Conservation (phyloP, 2,113 vertebrate species). For the Perccottus glenii region DNA sequence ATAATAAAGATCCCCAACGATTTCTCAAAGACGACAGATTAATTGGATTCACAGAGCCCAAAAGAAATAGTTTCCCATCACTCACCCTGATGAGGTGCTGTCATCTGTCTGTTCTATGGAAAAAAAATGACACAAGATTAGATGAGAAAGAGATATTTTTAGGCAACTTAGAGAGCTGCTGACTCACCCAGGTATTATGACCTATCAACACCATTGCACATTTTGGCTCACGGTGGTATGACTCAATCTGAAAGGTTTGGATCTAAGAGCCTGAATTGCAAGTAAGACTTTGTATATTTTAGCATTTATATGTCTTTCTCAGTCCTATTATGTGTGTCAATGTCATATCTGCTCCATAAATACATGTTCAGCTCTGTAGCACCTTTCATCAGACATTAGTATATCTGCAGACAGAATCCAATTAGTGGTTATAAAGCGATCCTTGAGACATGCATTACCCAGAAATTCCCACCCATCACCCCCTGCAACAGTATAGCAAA, state of each 20-base stretch:
- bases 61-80: slow-evolving; percentile 43
- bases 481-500: too few species aligned
- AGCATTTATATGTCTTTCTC: too few species aligned
- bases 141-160: slow-evolving; percentile 24
- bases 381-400: too few species aligned
- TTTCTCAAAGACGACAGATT: slow-evolving; percentile 55
- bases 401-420: too few species aligned
- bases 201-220: neutral
- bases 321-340: too few species aligned
- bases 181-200: slow-evolving; percentile 17
- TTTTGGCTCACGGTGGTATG: neutral
- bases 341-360: too few species aligned
- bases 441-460: too few species aligned
- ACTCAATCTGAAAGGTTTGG: slow-evolving; percentile 4
- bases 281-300: too few species aligned
- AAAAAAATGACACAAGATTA: slow-evolving; percentile 37
- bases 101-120: slow-evolving; percentile 51
- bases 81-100: slow-evolving; percentile 47
- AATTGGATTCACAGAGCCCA: slow-evolving; percentile 61
- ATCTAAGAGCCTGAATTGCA: neutral
- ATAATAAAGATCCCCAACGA: neutral
- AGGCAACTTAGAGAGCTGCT: slow-evolving; percentile 1
- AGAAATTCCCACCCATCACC: too few species aligned
- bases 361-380: too few species aligned
- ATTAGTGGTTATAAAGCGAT: too few species aligned